Percentiles rank a stretch among this genome's conserved stretches.
Conservation (phyloP, 2,797 vertebrate species). For the Telmatherina bonti region DNA sequence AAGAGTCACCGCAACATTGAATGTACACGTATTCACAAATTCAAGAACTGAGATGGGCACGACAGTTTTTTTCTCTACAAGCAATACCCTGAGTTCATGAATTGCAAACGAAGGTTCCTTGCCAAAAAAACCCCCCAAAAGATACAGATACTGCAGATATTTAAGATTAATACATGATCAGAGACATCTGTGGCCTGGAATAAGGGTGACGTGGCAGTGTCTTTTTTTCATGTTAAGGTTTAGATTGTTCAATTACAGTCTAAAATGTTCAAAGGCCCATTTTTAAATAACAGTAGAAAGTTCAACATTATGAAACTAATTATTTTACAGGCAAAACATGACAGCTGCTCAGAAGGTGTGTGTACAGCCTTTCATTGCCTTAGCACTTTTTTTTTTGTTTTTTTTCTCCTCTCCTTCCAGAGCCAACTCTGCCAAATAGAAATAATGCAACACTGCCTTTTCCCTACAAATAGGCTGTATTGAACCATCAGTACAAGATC, state of each 20-base stretch:
- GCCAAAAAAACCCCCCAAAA: too few relatives aligned
- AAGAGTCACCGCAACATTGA: conserved; percentile 27
- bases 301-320: conserved; percentile 34
- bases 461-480: neutral
- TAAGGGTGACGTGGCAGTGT: conserved; percentile 23
- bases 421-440: conserved; percentile 20
- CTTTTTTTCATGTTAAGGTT: conserved; percentile 7
- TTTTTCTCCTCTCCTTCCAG: neutral
- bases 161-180: conserved; percentile 24
- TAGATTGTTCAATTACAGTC: neutral
- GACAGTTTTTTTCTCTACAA: neutral
- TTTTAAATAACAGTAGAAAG: conserved; percentile 26
- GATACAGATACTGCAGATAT: too few relatives aligned
- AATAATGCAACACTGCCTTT: conserved; percentile 28
- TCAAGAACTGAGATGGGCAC: conserved; percentile 20
- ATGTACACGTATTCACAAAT: conserved; percentile 33
- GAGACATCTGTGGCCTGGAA: conserved; percentile 3
- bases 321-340: conserved; percentile 27
- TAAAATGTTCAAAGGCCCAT: conserved; percentile 25
- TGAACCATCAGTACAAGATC: conserved; percentile 2
- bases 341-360: conserved; percentile 15
- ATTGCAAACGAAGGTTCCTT: conserved; percentile 35
- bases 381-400: neutral
- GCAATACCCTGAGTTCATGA: conserved; percentile 73
- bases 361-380: conserved; percentile 23